Percentiles rank a stretch among this genome's conserved stretches.
Conservation (phyloP, 2,113 vertebrate species). For the Ovibos moschatus region DNA sequence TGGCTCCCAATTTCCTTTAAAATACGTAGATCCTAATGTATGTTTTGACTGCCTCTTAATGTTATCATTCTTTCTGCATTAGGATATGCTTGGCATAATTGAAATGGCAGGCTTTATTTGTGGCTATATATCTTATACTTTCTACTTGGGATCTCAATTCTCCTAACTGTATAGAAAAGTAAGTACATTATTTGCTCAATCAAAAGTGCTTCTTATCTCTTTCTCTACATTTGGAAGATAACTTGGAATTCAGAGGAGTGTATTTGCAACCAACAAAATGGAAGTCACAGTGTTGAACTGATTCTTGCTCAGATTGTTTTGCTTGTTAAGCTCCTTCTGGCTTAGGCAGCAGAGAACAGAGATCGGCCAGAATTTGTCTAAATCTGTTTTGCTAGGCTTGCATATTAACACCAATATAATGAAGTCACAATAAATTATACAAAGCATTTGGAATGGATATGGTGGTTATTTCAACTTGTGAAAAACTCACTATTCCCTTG, state of each 20-base stretch:
- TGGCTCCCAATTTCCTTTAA: not conserved
- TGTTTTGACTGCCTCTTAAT: not conserved
- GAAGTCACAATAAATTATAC: conserved; percentile 12
- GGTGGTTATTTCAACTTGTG: not conserved
- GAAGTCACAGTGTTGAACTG: not conserved
- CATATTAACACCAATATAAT: not conserved
- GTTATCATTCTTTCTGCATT: not conserved
- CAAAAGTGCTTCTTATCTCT: not conserved
- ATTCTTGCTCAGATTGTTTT: not conserved
- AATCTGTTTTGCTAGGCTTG: not conserved
- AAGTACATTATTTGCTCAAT: conserved; percentile 61
- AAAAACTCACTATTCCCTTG: not conserved
- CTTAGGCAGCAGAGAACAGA: not conserved
- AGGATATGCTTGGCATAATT: conserved; percentile 71
- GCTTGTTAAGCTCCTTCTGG: not conserved
- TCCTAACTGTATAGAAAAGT: conserved; percentile 84
- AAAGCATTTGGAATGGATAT: not conserved
- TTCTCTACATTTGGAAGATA: not conserved
- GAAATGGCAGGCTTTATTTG: conserved; percentile 83
- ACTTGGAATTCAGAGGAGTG: not conserved
- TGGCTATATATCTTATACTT: conserved; percentile 79
- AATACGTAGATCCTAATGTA: conserved; percentile 24
- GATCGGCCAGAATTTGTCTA: not conserved
- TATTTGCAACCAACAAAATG: not conserved
- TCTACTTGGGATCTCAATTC: conserved; percentile 83